These are phyloP conservation scores for Setipinna tenuifilis DNA, from an alignment of 2,797 vertebrate species.

Conservation along the genomic window DNA sequence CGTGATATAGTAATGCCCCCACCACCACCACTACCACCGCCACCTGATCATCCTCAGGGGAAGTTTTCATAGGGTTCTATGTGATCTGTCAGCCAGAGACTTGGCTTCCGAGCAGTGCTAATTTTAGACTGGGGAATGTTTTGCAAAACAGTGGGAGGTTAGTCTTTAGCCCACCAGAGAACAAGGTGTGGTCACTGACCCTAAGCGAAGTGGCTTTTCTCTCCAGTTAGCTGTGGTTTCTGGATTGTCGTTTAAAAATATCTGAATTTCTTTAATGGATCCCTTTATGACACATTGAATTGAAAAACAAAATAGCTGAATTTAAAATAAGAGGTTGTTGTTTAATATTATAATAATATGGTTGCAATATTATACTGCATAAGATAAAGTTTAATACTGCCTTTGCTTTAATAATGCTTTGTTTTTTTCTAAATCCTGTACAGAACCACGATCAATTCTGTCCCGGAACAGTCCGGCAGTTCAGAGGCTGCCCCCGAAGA, in stretches of 20 bases:
- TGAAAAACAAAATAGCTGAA: no score
- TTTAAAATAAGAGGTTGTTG: no score
- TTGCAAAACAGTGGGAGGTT: slow-evolving; percentile 33
- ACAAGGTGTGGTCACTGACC: slow-evolving; percentile 29
- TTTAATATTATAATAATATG: no score
- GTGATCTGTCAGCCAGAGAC: slow-evolving; percentile 23
- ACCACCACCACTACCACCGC: background rate
- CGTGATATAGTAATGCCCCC: background rate
- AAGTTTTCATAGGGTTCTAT: slow-evolving; percentile 24
- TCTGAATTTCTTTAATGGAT: background rate
- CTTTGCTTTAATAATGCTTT: background rate
- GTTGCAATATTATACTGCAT: background rate
- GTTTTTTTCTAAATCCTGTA: background rate
- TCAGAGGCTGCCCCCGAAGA: slow-evolving; percentile 75
- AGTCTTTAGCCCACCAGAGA: slow-evolving; percentile 19
- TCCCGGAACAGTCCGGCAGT: slow-evolving; percentile 68
- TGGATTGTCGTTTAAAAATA: background rate
- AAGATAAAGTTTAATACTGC: background rate
- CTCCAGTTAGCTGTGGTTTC: background rate
- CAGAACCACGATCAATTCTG: slow-evolving; percentile 47
- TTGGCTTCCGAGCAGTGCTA: background rate
- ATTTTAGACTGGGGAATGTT: slow-evolving; percentile 32
- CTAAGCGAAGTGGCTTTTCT: slow-evolving; percentile 7
- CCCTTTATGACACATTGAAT: background rate
- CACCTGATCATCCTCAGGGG: slow-evolving; percentile 17